Percentiles rank a stretch among this genome's conserved stretches.
phyloP scores from a whole-genome alignment of 2,888 invertebrate species.

The Drosophila emarginata region DNA sequence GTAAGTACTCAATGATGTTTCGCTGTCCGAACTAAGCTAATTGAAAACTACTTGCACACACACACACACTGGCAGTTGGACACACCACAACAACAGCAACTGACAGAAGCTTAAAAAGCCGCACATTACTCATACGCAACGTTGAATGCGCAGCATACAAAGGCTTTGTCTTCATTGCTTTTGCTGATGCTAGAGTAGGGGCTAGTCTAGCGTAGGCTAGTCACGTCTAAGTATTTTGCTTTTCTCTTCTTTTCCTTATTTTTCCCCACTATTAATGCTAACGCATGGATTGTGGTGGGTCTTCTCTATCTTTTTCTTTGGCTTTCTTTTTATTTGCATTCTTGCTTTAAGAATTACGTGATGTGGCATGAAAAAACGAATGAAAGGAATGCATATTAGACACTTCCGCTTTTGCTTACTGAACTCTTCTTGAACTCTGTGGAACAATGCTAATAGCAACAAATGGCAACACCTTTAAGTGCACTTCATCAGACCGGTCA shows the following conservation, averaged over 20 bases:
- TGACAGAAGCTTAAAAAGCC: constrained; percentile 56
- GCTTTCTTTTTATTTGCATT: neutral
- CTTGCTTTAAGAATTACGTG: constrained; percentile 27
- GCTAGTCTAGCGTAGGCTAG: constrained; percentile 37
- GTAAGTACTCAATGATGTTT: constrained; percentile 34
- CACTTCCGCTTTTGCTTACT: constrained; percentile 30
- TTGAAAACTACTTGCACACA: constrained; percentile 67
- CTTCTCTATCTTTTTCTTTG: neutral
- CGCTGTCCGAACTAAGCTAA: constrained; percentile 59
- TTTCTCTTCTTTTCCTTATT: constrained; percentile 51
- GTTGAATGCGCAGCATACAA: constrained; percentile 43
- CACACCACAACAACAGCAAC: constrained; percentile 16
- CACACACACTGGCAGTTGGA: constrained; percentile 23
- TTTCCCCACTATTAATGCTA: constrained; percentile 64
- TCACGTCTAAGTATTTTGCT: constrained; percentile 68
- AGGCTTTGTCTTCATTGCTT: constrained; percentile 32
- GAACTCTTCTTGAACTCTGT: constrained; percentile 48
- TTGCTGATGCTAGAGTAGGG: constrained; percentile 6
- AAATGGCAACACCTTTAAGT: constrained; percentile 54
- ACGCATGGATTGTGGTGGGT: constrained; percentile 49
- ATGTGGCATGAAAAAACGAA: constrained; percentile 36
- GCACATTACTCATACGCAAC: constrained; percentile 72
- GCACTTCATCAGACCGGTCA: constrained; percentile 50
- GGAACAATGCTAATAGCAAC: constrained; percentile 41
- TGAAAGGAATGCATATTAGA: constrained; percentile 27